A percentile compares a stretch with the other conserved stretches of the same genome.
phyloP scores from a whole-genome alignment of 2,113 vertebrate genomes.

The Pipra filicauda region DNA sequence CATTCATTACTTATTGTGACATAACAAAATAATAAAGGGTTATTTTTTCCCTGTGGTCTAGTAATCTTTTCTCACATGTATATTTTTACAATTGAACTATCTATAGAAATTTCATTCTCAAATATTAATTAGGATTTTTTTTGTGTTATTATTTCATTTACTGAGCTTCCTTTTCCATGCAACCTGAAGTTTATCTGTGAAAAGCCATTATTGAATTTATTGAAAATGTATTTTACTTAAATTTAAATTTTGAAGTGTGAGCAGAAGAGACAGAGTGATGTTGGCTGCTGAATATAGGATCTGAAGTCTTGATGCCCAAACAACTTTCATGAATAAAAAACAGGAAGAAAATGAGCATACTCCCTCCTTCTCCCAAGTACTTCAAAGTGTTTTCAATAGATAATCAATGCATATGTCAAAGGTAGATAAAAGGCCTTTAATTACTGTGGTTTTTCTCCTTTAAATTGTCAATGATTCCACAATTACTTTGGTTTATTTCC shows the following conservation, averaged over 20 bases:
- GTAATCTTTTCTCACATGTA: neutral
- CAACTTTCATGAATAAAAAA: neutral
- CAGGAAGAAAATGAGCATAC: neutral
- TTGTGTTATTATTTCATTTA: neutral
- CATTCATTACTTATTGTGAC: neutral
- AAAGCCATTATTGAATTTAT: neutral
- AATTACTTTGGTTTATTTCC: constrained; percentile 17
- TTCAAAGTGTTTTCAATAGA: neutral
- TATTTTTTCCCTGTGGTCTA: neutral
- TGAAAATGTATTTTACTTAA: neutral
- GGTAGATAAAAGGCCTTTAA: neutral
- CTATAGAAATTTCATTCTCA: neutral
- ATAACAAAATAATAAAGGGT: neutral
- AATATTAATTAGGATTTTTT: neutral
- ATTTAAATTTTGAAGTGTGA: neutral
- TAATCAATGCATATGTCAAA: neutral
- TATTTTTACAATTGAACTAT: neutral
- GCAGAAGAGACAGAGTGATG: neutral
- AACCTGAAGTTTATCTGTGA: neutral
- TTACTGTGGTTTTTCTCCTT: neutral
- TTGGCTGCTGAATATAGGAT: neutral
- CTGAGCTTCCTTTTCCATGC: neutral
- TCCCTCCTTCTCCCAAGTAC: neutral
- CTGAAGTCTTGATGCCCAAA: neutral
- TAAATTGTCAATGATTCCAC: neutral